Evolutionary conservation across 2,113 vertebrate genomes (phyloP), one percentile per base, ranked within the genome.

Genomic region (Pelobates fuscus): DNA sequence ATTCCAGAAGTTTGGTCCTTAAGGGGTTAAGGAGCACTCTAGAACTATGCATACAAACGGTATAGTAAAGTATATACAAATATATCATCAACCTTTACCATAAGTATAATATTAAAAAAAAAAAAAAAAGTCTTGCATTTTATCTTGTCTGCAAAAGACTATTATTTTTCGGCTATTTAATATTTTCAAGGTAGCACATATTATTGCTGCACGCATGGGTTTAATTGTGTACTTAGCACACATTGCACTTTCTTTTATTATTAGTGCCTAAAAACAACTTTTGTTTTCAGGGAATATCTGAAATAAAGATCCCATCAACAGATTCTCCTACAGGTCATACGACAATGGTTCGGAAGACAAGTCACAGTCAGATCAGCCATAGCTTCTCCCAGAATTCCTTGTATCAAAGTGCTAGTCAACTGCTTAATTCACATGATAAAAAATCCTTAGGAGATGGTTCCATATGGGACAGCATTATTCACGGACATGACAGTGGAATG

Each of bases 391-490:
- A 88, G 62, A 87, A 87, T 58, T 90, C 93, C 24, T 86, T 98
- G 24, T 94, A 93, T 21, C 91, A 90, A 62, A 98, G 97, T 0
- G 87, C 94, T 81, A 98, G 95, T 80, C 95, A 98, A 80, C 91
- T 97, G 71, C 90, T 95, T 5, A 85, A 86, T 68, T 78, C 84
- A n/a, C 88, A 88, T 0, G 94, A 96, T 85, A 93, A 91, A 79
- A 97, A 95, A 78, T 91, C 91, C 14, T 69, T 93, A 59, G 62
- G 63, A 2, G 93, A 94, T 0, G 88, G 93, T 10, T 82, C 91
- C 0, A 86, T 92, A 12, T 98, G 94, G 95, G 94, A 95, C 63
- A 88, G 92, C 1, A 85, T 94, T 64, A 63, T 94, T 68, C 84
- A 90, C 57, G 92, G 90, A 55, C 93, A 94, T 1, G 90, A 91